Base-by-base conservation (phyloP, 2,888 invertebrate genomes). In the Alloscopus bannaensis region DNA sequence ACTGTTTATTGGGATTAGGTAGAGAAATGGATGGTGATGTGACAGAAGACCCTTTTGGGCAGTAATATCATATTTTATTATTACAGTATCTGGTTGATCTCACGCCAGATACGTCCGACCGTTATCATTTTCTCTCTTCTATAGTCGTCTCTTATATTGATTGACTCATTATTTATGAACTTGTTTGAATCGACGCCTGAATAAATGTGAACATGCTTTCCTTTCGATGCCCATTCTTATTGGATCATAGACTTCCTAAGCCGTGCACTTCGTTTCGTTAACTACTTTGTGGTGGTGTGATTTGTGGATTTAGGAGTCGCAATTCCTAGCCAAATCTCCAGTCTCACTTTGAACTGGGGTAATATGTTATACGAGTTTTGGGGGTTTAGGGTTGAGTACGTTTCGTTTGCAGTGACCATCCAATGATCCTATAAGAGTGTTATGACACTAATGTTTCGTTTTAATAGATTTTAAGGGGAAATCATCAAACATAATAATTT, bases 161-260 rank as follows among this genome's bases (percentile, higher is more conserved):
- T 76, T 76, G 76, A 69, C 76, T 76, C 76, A 76, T 76, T 69
- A 76, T 76, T 76, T 76, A 76, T 75, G 75, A 75, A 75, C 75
- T 75, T 75, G 75, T 75, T 75, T 75, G 11, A 28, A 29, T 28
- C 13, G 16, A 22, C 42, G 22, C 22, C 13, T 24, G 42, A 62
- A 62, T 11, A 28, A 29, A 55, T n/a, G 18, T 47, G 22, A 11
- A 3, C 22, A n/a, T 47, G 8, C 47, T 42, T 42, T n/a, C n/a
- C n/a, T n/a, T n/a, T n/a, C n/a, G n/a, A n/a, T n/a, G n/a, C n/a
- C n/a, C n/a, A n/a, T n/a, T n/a, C n/a, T n/a, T n/a, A n/a, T n/a
- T n/a, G n/a, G n/a, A n/a, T n/a, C n/a, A n/a, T n/a, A n/a, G n/a
- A n/a, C n/a, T n/a, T n/a, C n/a, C n/a, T n/a, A n/a, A n/a, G n/a